Base-by-base conservation (phyloP, 2,888 invertebrate genomes). In the Watsonalla cultraria region DNA sequence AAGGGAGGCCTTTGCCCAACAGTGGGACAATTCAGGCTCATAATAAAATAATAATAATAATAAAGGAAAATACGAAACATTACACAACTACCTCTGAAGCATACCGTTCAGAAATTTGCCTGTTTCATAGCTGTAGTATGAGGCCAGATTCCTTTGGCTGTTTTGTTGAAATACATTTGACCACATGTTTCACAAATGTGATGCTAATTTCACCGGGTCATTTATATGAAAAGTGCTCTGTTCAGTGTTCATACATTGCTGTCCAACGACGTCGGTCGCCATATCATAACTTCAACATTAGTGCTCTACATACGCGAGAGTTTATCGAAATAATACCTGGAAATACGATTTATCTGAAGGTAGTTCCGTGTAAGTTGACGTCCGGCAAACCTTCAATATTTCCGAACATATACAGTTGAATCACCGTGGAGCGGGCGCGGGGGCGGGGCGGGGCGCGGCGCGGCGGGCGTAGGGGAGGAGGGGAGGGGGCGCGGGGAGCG, bases 311-410 rank as follows among this genome's bases (percentile, higher is more conserved):
- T 73, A 71, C 62, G 70, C 61, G 64, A 66, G 59, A 70, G 64
- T 71, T 70, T 68, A 76, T 72, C 74, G 72, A 79, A 76, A 74
- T 71, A 74, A 80, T 83, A 89, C 83, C 80, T 89, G 86, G 89
- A 88, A 88, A 84, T 78, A 79, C 77, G 82, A 80, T 80, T 74
- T 68, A 73, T 64, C 68, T 65, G 86, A 89, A 89, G 89, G 86
- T 86, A 85, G 83, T 90, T 89, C 90, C 90, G 89, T 80, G 78
- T 89, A 76, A 68, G 74, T 79, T 79, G 78, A 88, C 80, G 87
- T 89, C 90, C 90, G 90, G 88, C 84, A 88, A 89, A 86, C 90
- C 90, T 89, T 89, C 89, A 75, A 79, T 79, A 79, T 87, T 86
- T 88, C 87, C 87, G 88, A 89, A 84, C 84, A 70, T 85, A 82